Evolutionary conservation across 2,888 invertebrate species (phyloP).

Genomic region (Macaria liturata): DNA sequence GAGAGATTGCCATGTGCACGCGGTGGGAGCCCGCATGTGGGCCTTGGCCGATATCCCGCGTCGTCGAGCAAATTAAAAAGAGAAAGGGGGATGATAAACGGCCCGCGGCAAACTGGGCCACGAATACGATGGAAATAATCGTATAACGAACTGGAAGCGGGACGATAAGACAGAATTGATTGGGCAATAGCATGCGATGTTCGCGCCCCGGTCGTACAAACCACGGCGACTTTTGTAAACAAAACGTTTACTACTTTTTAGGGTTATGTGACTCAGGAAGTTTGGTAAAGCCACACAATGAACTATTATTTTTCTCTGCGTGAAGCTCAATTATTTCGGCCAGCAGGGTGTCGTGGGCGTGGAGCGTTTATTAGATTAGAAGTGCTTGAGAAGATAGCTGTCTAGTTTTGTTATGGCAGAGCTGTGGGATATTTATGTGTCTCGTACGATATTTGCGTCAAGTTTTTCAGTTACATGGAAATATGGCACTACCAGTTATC

Average conservation of each 20-base stretch:
- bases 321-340: no score
- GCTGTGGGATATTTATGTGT: no score
- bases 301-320: no score
- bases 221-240: slow-evolving; percentile 32
- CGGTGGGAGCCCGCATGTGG: slow-evolving; percentile 41
- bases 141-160: slow-evolving; percentile 23
- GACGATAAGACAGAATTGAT: slow-evolving; percentile 32
- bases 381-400: no score
- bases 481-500: no score
- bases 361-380: no score
- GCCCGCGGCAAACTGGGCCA: slow-evolving; percentile 32
- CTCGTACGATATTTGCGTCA: no score
- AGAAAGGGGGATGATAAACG: slow-evolving; percentile 43
- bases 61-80: slow-evolving; percentile 39
- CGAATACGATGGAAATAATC: slow-evolving; percentile 33
- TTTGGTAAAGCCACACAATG: no score
- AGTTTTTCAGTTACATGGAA: no score
- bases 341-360: no score
- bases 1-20: slow-evolving; percentile 17
- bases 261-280: no score
- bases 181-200: slow-evolving; percentile 30
- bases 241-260: slow-evolving; percentile 32
- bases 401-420: no score
- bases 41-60: slow-evolving; percentile 50
- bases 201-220: background rate